Evolutionary conservation across 2,797 vertebrate species (phyloP).

Genomic region (Lates japonicus): DNA sequence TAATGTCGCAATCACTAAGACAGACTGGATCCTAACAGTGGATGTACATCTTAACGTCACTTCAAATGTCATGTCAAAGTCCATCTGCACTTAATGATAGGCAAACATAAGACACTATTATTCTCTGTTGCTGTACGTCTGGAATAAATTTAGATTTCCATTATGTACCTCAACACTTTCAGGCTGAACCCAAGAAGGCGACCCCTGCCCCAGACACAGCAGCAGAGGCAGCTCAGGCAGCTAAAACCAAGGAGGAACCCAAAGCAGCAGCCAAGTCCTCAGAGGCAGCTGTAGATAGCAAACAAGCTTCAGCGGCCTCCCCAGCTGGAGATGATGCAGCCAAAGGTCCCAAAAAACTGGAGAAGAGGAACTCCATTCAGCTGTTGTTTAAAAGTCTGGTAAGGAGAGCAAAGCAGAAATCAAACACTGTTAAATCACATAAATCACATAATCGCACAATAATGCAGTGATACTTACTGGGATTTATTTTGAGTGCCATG

Average conservation of each 20-base stretch:
- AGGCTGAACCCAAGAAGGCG: constrained; percentile 82
- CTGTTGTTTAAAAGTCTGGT: constrained; percentile 95
- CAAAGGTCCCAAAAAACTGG: constrained; percentile 83
- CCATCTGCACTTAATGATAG: constrained; percentile 17
- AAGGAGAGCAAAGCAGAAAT: constrained; percentile 43
- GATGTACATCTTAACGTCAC: constrained; percentile 35
- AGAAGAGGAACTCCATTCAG: constrained; percentile 95
- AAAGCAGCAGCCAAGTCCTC: constrained; percentile 76
- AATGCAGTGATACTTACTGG: no score
- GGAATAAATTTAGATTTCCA: constrained; percentile 11
- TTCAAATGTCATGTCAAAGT: constrained; percentile 24
- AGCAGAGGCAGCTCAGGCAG: constrained; percentile 60
- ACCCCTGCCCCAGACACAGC: constrained; percentile 59
- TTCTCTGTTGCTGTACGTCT: background rate
- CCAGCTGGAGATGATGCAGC: constrained; percentile 83
- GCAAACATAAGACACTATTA: background rate
- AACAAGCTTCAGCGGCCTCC: constrained; percentile 69
- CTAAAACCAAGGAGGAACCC: constrained; percentile 83
- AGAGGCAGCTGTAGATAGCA: constrained; percentile 76
- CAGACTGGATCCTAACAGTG: constrained; percentile 55
- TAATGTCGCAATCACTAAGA: constrained; percentile 43
- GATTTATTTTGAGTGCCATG: background rate
- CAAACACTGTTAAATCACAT: background rate
- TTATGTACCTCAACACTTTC: constrained; percentile 16
- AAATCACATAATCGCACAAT: background rate